phyloP scores from a whole-genome alignment of 2,888 invertebrate species.

The Agrochola litura region DNA sequence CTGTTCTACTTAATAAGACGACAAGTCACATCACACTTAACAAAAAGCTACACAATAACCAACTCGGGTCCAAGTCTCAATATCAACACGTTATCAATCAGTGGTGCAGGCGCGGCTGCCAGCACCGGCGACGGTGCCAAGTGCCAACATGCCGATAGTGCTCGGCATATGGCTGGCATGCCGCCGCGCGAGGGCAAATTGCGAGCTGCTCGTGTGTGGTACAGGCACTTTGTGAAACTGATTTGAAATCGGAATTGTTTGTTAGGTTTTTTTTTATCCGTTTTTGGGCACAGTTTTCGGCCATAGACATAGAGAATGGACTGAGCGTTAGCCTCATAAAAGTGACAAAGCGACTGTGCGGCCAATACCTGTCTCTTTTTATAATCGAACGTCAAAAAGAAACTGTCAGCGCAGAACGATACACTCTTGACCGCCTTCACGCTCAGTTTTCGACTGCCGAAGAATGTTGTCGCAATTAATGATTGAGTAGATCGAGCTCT shows the following conservation, averaged over 20 bases:
- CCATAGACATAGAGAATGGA: neutral
- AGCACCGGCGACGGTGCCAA: slow-evolving; percentile 65
- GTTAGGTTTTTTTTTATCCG: neutral
- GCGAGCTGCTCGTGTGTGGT: slow-evolving; percentile 52
- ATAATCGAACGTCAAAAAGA: neutral
- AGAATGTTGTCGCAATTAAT: neutral
- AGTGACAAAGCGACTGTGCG: neutral
- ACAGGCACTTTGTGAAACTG: slow-evolving; percentile 26
- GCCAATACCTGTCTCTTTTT: neutral
- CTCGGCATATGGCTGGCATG: slow-evolving; percentile 59
- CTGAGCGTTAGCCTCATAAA: neutral
- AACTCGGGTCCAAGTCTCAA: slow-evolving; percentile 21
- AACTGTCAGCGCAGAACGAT: neutral
- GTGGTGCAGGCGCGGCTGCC: slow-evolving; percentile 47
- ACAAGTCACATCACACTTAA: slow-evolving; percentile 1
- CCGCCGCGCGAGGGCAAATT: slow-evolving; percentile 66
- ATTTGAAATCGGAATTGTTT: slow-evolving; percentile 21
- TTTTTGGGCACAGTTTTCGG: no score
- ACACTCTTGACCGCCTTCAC: neutral
- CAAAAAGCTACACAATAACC: slow-evolving; percentile 17
- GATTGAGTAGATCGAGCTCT: neutral
- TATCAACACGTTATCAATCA: slow-evolving; percentile 63
- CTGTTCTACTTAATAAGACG: slow-evolving; percentile 2
- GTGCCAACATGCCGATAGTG: slow-evolving; percentile 67
- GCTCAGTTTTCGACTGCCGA: neutral